Base-by-base conservation (phyloP, 1,140 invertebrate genomes). In the Diabrotica virgifera region DNA sequence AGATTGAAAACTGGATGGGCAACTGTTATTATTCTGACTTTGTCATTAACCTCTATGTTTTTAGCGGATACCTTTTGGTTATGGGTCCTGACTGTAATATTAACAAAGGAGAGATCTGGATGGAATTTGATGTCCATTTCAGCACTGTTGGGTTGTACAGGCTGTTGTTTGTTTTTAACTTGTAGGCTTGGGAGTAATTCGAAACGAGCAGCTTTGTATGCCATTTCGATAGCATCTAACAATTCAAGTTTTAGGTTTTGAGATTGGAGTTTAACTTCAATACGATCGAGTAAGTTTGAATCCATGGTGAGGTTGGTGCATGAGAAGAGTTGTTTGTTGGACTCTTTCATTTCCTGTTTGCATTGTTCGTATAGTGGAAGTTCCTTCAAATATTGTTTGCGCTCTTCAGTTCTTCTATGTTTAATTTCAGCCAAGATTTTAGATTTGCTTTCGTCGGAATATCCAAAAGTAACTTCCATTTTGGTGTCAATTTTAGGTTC, bases 281-380 rank as follows among this genome's bases (percentile, higher is more conserved):
- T 68, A 56, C 76, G 68, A 70, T 89, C 81, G 5, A 83, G 75
- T 36, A 80, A 69, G 37, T 82, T 80, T 2, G 83, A 82, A 14
- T 73, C 67, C 5, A 78, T 63, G 10, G 82, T 83, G 59, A 82
- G 77, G 38, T 84, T 81, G 50, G 82, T 80, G 71, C 88, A 89
- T 62, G 80, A 77, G 6, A 74, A 72, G 36, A 83, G 76, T 64
- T 84, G 80, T 56, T 82, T 77, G 69, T 86, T 84, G 10, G 82
- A 82, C 64, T 81, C 59, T 52, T 81, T 72, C 70, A 84, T 83
- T 70, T 88, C 76, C 40, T 78, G 46, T 46, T 77, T 35, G 70
- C 86, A 88, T 65, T 81, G 63, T 46, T 83, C 74, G 24, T 74
- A 72, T 56, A 63, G 14, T 9, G 72, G 69, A 5, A 81, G 63